Evolutionary conservation across 2,797 vertebrate genomes (phyloP), one percentile per base, ranked within the genome.

Genomic region (Hephaestus fuliginosus): DNA sequence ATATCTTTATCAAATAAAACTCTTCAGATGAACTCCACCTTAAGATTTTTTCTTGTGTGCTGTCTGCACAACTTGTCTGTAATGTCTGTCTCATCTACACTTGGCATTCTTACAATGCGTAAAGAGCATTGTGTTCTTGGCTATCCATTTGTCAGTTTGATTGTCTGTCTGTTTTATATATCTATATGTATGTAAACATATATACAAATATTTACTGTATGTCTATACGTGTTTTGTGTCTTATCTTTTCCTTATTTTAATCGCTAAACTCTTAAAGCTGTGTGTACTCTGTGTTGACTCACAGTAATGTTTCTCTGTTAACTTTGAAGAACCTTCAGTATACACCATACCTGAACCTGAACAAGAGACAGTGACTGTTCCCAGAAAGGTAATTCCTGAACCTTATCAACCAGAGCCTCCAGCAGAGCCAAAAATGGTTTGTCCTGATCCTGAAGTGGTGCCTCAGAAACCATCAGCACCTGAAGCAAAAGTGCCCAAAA

Each of bases 231-330:
- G 43, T 76, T 65, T 58, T 3, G 1, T 77, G 6, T 68, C 10
- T 82, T 61, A 33, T 78, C 33, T 72, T 20, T 67, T 70, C 36
- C 75, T 60, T 75, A 53, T 73, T 74, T 67, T 51, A 56, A 20
- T 22, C 20, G 56, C n/a, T 82, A 1, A 60, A 52, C 58, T 89
- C 84, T 87, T 84, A 12, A 79, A 70, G 17, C 56, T 28, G 13
- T 70, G 15, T 85, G 20, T 60, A 51, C 25, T 82, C 25, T 77
- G 4, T 80, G 60, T 66, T 86, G 56, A 90, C 81, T 93, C 75
- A 90, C 61, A 49, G 28, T 81, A 18, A 52, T 88, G 4, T 93
- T 84, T 96, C 84, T 95, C 69, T 95, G 91, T 93, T 94, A 80
- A 89, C 83, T 89, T 94, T 80, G 90, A 96, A 92, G 82, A 94